Conservation (phyloP, 2,888 invertebrate species). For the Agrilus mali region DNA sequence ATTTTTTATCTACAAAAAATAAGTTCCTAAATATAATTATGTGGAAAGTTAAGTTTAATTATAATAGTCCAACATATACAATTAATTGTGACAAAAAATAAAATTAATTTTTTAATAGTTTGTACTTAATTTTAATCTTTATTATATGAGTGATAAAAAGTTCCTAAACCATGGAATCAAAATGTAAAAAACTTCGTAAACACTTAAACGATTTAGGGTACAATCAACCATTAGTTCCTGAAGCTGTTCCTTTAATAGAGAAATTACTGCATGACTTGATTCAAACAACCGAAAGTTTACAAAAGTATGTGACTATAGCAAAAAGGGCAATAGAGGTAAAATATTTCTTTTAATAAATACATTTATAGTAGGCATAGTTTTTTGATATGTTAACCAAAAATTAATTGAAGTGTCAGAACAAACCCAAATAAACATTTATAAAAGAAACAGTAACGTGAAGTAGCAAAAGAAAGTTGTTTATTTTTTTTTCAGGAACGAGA, state of each 20-base stretch:
- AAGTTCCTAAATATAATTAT: no score
- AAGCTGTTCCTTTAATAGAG: constrained; percentile 70
- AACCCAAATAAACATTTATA: background rate
- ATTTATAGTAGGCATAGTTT: background rate
- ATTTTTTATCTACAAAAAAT: no score
- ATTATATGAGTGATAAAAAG: background rate
- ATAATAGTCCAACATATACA: no score
- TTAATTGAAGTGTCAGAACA: background rate
- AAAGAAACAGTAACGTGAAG: background rate
- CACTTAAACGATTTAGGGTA: constrained; percentile 78
- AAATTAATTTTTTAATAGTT: background rate
- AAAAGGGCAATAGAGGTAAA: constrained; percentile 51
- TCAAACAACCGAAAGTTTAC: constrained; percentile 76
- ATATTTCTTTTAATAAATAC: background rate
- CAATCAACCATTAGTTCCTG: constrained; percentile 57
- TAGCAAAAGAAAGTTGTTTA: constrained; percentile 1
- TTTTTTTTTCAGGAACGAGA: constrained; percentile 48
- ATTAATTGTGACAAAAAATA: constrained; percentile 4
- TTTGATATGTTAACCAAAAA: background rate
- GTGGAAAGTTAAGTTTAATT: no score
- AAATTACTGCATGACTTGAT: constrained; percentile 69
- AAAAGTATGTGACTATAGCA: constrained; percentile 68
- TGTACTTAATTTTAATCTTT: constrained; percentile 3
- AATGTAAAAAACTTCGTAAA: constrained; percentile 36
- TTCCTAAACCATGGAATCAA: constrained; percentile 23